Evolutionary conservation across 2,797 vertebrate species (phyloP).

Genomic region (Florisuga fusca): DNA sequence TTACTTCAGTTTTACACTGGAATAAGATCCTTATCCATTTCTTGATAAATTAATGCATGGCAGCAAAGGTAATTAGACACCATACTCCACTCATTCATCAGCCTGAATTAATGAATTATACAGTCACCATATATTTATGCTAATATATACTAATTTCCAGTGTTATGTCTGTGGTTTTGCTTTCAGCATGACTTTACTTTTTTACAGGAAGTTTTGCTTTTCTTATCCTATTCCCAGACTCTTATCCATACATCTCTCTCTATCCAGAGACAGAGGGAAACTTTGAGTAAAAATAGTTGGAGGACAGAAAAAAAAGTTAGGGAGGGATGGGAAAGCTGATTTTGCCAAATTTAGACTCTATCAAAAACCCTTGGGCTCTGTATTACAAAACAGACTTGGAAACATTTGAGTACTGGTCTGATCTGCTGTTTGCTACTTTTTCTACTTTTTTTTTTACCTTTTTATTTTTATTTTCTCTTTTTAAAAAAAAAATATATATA

Average conservation of each 20-base stretch:
- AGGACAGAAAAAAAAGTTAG: conserved; percentile 36
- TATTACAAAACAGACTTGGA: conserved; percentile 39
- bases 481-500: too few relatives aligned
- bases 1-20: background rate
- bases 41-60: background rate
- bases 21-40: background rate
- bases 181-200: background rate
- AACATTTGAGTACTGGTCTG: background rate
- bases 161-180: background rate
- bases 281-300: conserved; percentile 56
- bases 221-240: conserved; percentile 31
- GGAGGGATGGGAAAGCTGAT: conserved; percentile 42
- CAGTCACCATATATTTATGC: background rate
- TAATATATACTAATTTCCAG: background rate
- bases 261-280: conserved; percentile 2
- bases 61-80: background rate
- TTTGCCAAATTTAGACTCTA: conserved; percentile 48
- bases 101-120: background rate
- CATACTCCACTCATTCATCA: background rate
- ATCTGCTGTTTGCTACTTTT: background rate
- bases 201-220: conserved; percentile 13
- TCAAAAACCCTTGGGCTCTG: conserved; percentile 23
- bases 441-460: background rate
- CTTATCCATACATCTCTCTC: background rate
- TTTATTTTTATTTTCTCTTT: background rate